Evolutionary conservation across 2,113 vertebrate genomes (phyloP), one percentile per base, ranked within the genome.

Genomic region (Ornithorhynchus anatinus): DNA sequence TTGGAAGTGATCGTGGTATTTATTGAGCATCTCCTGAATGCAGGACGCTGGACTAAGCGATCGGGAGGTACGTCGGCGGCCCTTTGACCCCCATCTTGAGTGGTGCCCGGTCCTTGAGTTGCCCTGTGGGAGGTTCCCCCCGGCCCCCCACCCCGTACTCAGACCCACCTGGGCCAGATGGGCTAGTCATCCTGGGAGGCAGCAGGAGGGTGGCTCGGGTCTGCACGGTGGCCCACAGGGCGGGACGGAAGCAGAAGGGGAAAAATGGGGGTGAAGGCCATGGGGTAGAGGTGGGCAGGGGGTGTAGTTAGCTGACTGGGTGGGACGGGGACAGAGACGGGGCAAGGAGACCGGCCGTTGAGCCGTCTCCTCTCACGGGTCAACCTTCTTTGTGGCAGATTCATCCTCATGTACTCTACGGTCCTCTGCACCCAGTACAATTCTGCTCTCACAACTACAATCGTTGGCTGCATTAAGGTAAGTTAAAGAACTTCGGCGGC

Each of bases 401-500:
- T 99, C 57, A 78, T 99, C 80, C 56, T 99, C 68, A 99, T 98
- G 97, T 99, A 97, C 59, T 96, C 98, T 74, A 98, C 95, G 3
- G 94, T 99, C 36, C 94, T 99, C 47, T 97, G 96, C 88, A 99
- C 97, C 8, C 97, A 97, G 87, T 94, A 95, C 86, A 99, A 99
- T 75, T 99, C 97, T 3, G 97, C 98, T 2, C 95, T 99, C n/a
- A 99, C 98, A 58, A 99, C 98, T 74, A 97, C 97, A 72, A 99
- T 99, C 37, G 94, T 99, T 54, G 98, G 98, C 67, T 99, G 98
- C 57, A 93, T 99, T 84, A 99, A 99, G 93, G 98, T 98, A 60
- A 80, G 93, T 31, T 57, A 12, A 51, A 50, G 52, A 75, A 22
- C 29, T 39, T 2, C 11, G 31, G 12, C n/a, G n/a, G n/a, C n/a